Conservation (phyloP, 1,140 invertebrate species). For the Procambarus virginalis region DNA sequence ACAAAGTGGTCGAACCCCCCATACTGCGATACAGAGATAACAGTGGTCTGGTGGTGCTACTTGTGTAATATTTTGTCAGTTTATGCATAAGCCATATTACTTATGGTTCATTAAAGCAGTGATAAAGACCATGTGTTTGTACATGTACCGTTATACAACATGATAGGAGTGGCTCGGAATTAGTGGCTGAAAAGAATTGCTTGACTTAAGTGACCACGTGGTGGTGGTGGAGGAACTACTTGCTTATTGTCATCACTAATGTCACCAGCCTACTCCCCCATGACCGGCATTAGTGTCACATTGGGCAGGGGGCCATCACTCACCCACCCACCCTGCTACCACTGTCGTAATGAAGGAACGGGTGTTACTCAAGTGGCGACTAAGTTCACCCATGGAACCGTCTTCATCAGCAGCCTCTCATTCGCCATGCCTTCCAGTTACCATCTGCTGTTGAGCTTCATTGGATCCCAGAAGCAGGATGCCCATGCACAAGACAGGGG, state of each 20-base stretch:
- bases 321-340: neutral
- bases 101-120: neutral
- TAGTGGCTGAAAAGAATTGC: neutral
- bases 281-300: neutral
- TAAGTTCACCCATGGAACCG: neutral
- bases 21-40: neutral
- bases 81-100: neutral
- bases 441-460: neutral
- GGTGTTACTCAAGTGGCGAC: neutral
- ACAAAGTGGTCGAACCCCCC: neutral
- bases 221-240: neutral
- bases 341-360: neutral
- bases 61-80: neutral
- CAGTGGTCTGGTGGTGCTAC: slow-evolving; percentile 32
- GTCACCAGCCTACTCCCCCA: too few relatives aligned
- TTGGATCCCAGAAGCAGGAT: neutral
- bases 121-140: neutral
- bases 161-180: neutral
- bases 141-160: neutral
- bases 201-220: neutral
- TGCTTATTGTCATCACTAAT: neutral
- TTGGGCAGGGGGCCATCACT: neutral
- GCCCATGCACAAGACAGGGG: neutral
- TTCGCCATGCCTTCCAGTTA: neutral
- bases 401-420: neutral